phyloP scores from a whole-genome alignment of 2,888 invertebrate genomes.

The Stenodema calcarata region DNA sequence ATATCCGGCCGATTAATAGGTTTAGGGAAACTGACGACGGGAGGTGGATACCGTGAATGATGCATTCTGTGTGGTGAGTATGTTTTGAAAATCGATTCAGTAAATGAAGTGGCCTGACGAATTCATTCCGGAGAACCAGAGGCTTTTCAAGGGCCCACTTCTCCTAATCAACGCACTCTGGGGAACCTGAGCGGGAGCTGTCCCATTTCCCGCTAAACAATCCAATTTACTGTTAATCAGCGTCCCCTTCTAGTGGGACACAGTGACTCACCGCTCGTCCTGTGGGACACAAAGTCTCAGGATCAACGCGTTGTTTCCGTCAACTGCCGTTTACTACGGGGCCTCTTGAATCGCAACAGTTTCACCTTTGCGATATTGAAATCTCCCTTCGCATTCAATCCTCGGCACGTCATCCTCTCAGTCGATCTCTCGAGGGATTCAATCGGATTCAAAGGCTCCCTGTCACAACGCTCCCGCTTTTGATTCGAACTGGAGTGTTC shows the following conservation, averaged over 20 bases:
- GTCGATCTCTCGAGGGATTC: neutral
- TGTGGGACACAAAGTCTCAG: neutral
- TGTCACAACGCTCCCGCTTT: neutral
- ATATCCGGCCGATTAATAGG: too few relatives aligned
- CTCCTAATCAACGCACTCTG: neutral
- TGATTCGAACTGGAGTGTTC: neutral
- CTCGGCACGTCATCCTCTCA: neutral
- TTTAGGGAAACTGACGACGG: too few relatives aligned
- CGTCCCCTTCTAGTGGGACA: neutral
- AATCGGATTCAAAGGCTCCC: neutral
- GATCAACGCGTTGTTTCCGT: neutral
- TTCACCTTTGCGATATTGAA: conserved; percentile 19
- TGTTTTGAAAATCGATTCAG: too few relatives aligned
- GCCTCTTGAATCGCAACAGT: neutral
- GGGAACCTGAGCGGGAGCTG: neutral
- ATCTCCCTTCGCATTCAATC: neutral
- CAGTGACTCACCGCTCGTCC: neutral
- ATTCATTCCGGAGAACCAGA: neutral
- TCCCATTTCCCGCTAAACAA: neutral
- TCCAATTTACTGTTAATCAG: conserved; percentile 21
- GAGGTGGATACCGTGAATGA: too few relatives aligned
- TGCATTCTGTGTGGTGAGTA: too few relatives aligned
- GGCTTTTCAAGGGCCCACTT: neutral
- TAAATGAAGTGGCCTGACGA: neutral
- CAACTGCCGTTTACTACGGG: neutral